These are phyloP conservation scores for Daubentonia madagascariensis DNA, from an alignment of 2,113 vertebrate species.

Conservation along the genomic window DNA sequence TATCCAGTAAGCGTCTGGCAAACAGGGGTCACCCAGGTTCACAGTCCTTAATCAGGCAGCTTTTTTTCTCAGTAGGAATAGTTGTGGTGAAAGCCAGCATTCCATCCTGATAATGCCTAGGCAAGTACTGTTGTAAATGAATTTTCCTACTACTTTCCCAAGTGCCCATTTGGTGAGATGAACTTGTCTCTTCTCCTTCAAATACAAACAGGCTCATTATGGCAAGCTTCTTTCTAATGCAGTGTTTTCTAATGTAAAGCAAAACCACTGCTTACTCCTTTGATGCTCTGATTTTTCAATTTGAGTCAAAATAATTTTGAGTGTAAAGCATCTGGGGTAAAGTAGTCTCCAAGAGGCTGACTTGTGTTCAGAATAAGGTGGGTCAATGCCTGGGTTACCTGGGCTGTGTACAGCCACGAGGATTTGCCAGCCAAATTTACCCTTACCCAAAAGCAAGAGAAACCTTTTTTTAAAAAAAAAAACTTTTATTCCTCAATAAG, in stretches of 20 bases:
- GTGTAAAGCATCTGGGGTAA: not conserved
- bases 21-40: not conserved
- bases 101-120: not conserved
- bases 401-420: not conserved
- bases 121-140: not conserved
- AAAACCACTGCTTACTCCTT: not conserved
- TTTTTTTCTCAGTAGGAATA: not conserved
- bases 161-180: not conserved
- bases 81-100: not conserved
- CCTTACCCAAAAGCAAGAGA: not conserved
- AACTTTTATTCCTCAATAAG: not conserved
- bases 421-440: not conserved
- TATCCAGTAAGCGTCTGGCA: not conserved
- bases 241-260: not conserved
- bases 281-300: not conserved
- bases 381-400: not conserved
- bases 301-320: not conserved
- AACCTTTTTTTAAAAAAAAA: not conserved
- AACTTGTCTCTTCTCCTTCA: constrained; percentile 3
- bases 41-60: not conserved
- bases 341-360: not conserved
- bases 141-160: not conserved
- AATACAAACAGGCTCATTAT: not conserved
- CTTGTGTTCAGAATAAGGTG: not conserved
- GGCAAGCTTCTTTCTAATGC: not conserved